A percentile compares a stretch with the other conserved stretches of the same genome.
Evolutionary conservation across 2,797 vertebrate species (phyloP).

Genomic region (Falco novaeseelandiae): DNA sequence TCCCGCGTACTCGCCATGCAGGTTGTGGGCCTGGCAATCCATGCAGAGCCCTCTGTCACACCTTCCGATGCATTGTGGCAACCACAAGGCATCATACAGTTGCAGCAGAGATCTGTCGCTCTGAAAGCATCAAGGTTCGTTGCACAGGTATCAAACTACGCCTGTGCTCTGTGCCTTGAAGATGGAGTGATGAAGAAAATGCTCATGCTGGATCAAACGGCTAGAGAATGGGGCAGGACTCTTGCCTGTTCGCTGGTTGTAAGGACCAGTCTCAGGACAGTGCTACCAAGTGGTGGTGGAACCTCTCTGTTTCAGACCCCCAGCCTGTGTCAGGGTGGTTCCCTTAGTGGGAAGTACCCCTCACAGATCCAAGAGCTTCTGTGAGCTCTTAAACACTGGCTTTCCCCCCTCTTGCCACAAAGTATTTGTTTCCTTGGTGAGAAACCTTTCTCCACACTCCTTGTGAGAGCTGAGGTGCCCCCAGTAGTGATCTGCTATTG

Average conservation of each 20-base stretch:
- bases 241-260: not conserved
- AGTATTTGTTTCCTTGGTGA: not conserved
- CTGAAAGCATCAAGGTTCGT: not conserved
- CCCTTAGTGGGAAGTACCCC: not conserved
- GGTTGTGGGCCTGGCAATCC: not conserved
- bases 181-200: not conserved
- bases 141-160: rapidly evolving
- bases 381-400: not conserved
- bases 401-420: not conserved
- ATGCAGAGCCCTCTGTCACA: not conserved
- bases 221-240: not conserved
- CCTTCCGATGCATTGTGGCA: not conserved
- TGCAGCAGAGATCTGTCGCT: not conserved
- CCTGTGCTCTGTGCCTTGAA: not conserved
- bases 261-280: not conserved
- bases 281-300: not conserved
- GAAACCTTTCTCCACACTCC: not conserved
- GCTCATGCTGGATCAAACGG: not conserved
- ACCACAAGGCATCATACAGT: not conserved
- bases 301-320: not conserved
- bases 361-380: not conserved
- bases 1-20: not conserved
- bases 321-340: not conserved
- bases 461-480: not conserved
- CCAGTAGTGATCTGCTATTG: not conserved